Evolutionary conservation across 2,888 invertebrate species (phyloP), one percentile per base, ranked within the genome.

Genomic region (Xestoiulus laeticollis): DNA sequence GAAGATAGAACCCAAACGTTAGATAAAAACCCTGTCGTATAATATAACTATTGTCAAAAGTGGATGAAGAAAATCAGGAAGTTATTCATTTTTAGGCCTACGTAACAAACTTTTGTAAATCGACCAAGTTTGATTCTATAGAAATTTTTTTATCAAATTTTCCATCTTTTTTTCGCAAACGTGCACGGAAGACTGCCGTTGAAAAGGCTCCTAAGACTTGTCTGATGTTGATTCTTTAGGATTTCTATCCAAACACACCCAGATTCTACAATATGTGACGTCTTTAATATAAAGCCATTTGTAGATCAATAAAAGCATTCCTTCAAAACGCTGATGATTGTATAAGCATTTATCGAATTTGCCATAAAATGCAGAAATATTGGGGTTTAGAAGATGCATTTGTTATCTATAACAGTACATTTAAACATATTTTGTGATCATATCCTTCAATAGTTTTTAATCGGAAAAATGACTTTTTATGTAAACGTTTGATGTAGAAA

Each of bases 61-160:
- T 10, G 68, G 68, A 26, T 68, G 68, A 22, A 26, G 68, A 68
- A 68, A 26, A 26, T 68, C 68, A 68, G 26, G 68, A 68, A 68
- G 68, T 26, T 68, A 68, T 68, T 68, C 68, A 68, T 26, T 68
- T 68, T 68, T 26, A 68, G 68, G 68, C 68, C 22, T 68, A 22
- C 68, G 68, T 68, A 68, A 68, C 68, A 68, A 68, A 68, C 68
- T 68, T 68, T 68, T 68, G 68, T 22, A 68, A 68, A 68, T 68
- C 26, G 68, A 68, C 26, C 68, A 68, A 68, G 68, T 68, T 68
- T 68, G 59, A 59, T 59, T 59, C 59, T 59, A 59, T 19, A 59
- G n/a, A n/a, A 59, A 14, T 48, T 48, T 48, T 68, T 68, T 68
- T 68, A 68, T 68, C 68, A 68, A 26, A 68, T 68, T 68, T n/a